These are phyloP conservation scores for crab-eating macaque (Macaca fascicularis) DNA, from an alignment of 2,113 vertebrate genomes.

Conservation along the genomic window DNA sequence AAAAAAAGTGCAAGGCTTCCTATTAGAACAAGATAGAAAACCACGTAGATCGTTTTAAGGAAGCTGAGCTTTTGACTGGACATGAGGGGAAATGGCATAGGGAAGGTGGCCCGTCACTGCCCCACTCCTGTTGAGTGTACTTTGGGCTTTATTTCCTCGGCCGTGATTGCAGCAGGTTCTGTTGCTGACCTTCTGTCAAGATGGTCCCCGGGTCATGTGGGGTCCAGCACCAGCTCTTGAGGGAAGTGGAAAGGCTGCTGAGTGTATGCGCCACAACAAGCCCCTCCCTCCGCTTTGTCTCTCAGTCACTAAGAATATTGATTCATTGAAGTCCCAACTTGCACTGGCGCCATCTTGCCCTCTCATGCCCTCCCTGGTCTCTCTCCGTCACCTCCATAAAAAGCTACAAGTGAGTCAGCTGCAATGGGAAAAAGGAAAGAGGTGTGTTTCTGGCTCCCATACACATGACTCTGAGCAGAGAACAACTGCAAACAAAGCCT, in stretches of 20 bases:
- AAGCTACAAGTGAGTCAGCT: conserved; percentile 52
- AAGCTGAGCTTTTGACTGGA: neutral
- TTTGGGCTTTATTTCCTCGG: neutral
- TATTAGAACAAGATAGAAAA: conserved; percentile 33
- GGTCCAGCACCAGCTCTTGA: neutral
- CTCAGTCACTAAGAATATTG: conserved; percentile 4
- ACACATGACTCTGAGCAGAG: conserved; percentile 49
- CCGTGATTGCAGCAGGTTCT: neutral
- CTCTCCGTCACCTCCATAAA: conserved; percentile 27
- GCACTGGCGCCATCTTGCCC: conserved; percentile 10
- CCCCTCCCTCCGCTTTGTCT: neutral
- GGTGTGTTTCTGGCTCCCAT: conserved; percentile 56
- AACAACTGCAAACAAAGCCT: conserved; percentile 55
- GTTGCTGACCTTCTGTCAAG: neutral
- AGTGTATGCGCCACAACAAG: neutral
- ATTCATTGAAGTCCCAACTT: conserved; percentile 24
- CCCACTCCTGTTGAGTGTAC: neutral
- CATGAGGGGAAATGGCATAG: neutral
- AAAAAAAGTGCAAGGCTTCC: neutral
- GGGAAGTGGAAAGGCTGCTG: neutral
- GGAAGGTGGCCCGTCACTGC: neutral
- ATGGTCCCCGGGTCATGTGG: neutral
- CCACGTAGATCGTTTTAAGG: neutral
- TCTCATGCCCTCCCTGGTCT: conserved; percentile 12
- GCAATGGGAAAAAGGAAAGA: conserved; percentile 45